phyloP scores from a whole-genome alignment of 2,888 invertebrate species.

The Drosophila hawaiiensis region DNA sequence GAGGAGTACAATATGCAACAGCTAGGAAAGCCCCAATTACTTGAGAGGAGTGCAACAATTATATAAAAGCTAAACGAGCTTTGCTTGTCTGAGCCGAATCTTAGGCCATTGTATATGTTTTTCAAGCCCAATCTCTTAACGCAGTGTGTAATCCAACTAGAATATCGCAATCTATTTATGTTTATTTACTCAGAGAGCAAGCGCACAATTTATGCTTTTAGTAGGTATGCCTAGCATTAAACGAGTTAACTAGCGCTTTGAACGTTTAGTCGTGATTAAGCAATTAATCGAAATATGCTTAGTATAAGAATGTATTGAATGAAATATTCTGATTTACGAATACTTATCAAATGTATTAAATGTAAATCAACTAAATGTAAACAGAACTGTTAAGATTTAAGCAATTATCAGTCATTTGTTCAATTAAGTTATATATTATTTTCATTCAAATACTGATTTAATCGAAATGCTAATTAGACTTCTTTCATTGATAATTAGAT shows the following conservation, averaged over 20 bases:
- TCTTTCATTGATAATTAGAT: not conserved
- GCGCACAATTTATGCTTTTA: constrained; percentile 27
- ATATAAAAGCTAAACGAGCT: constrained; percentile 18
- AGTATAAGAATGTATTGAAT: constrained; percentile 6
- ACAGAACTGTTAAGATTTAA: not conserved
- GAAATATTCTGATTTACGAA: constrained; percentile 4
- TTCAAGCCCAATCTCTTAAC: constrained; percentile 9
- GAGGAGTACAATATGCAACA: not conserved
- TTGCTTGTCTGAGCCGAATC: constrained; percentile 21
- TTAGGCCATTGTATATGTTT: constrained; percentile 14
- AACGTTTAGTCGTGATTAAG: constrained; percentile 8
- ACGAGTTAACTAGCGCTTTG: not conserved
- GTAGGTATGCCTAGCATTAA: constrained; percentile 1
- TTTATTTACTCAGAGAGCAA: constrained; percentile 1
- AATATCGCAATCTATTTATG: constrained; percentile 11
- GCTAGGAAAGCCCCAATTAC: constrained; percentile 10
- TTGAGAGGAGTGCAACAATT: constrained; percentile 15
- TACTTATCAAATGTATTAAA: constrained; percentile 9
- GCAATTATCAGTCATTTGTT: not conserved
- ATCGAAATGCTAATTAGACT: not conserved
- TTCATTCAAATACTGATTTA: not conserved
- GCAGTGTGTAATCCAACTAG: constrained; percentile 7
- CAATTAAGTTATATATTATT: not conserved
- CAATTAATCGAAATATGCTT: constrained; percentile 1
- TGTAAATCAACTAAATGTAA: not conserved